Evolutionary conservation across 2,888 invertebrate species (phyloP).

Genomic region (Aphodius granarius): DNA sequence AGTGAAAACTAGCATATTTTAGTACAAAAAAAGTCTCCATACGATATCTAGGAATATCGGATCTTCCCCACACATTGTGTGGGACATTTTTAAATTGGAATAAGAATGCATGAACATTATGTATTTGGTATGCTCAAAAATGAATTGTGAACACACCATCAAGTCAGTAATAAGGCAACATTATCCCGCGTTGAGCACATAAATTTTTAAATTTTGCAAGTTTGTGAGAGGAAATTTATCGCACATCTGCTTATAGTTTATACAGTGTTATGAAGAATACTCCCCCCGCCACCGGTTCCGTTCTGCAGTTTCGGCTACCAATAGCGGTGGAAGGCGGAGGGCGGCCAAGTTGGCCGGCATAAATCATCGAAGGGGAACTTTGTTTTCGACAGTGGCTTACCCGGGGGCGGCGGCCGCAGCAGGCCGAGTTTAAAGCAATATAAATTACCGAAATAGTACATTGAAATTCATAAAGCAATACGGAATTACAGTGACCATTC

Average conservation of each 20-base stretch:
- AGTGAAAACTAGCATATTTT: too few relatives aligned
- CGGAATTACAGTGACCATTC: conserved; percentile 12
- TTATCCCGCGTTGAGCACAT: background rate
- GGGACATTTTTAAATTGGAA: too few relatives aligned
- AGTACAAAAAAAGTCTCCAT: too few relatives aligned
- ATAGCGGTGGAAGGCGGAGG: conserved; percentile 1
- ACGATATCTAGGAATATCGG: too few relatives aligned
- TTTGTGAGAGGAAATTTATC: background rate
- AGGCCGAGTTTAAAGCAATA: conserved; percentile 10
- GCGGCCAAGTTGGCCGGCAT: background rate
- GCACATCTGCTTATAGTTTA: conserved; percentile 15
- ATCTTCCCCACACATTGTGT: too few relatives aligned
- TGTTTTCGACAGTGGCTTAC: conserved; percentile 13
- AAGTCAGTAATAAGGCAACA: background rate
- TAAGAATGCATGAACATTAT: too few relatives aligned
- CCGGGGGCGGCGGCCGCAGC: conserved; percentile 2
- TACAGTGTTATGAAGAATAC: conserved; percentile 3
- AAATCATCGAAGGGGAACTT: conserved; percentile 8
- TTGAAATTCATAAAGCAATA: conserved; percentile 15
- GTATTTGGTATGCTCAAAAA: too few relatives aligned
- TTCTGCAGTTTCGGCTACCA: background rate
- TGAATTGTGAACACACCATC: too few relatives aligned
- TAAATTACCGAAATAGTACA: conserved; percentile 13
- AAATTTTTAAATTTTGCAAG: background rate
- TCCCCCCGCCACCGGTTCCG: too few relatives aligned